Evolutionary conservation across 2,113 vertebrate species (phyloP), one percentile per base, ranked within the genome.

Genomic region (Heterotilapia buettikoferi): DNA sequence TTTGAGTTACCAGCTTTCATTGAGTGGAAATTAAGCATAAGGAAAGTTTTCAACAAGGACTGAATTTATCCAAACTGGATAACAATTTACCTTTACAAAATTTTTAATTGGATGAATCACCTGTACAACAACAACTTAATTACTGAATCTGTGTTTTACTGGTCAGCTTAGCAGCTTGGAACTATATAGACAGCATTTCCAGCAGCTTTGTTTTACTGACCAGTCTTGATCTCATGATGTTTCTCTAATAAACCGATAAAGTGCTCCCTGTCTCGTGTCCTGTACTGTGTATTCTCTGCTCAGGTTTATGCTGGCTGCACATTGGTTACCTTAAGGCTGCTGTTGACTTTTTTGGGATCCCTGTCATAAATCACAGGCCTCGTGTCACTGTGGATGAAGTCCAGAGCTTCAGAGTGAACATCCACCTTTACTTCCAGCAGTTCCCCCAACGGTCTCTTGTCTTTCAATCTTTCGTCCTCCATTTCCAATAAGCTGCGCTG

Each of bases 261-360:
- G 2, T n/a, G 4, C 5, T 1, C 21, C n/a, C 26, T 43, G 68
- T 21, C 11, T 14, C 45, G 21, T 29, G 36, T 6, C 12, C 56
- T 86, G 43, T 84, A 52, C 18, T 36, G 36, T 18, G 24, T 50
- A 38, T 47, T 63, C 38, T 78, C 40, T 78, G 24, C 31, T 6
- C 21, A 52, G 7, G 57, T 47, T 10, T 33, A 12, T 61, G 78
- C 53, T 18, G 3, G 53, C 13, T 11, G 38, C 45, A 31, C 57
- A 79, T 56, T n/a, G 36, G 29, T 91, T 94, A 96, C 94, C 93
- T 95, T 93, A 9, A 95, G 90, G 47, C 73, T 90, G 84, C 82
- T 88, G 87, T 95, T 95, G 82, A 95, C 82, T 84, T 83, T 84
- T 80, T 85, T 94, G 33, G 94, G 93, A 86, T 95, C 94, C 76